Conservation (phyloP, 53 echinoderm and acorn worm species). For the Echinometra lucunter region DNA sequence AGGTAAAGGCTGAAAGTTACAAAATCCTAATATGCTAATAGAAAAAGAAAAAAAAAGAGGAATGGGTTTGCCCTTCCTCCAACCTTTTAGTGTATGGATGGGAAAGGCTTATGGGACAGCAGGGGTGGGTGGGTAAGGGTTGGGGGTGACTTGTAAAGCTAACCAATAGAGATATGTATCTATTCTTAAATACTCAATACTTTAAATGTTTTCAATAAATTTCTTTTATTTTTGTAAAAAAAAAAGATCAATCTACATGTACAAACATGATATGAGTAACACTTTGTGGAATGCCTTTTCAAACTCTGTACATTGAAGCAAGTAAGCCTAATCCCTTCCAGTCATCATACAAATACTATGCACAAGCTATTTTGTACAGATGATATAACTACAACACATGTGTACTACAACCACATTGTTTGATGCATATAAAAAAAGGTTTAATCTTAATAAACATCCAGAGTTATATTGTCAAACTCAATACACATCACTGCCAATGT, state of each 20-base stretch:
- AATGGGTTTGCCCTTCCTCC: not conserved
- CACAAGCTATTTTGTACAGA: constrained; percentile 16
- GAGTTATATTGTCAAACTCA: not conserved
- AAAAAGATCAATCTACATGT: constrained; percentile 1
- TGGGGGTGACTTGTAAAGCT: not conserved
- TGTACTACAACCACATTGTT: not conserved
- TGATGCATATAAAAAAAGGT: constrained; percentile 9
- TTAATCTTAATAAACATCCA: not conserved
- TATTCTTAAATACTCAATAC: not conserved
- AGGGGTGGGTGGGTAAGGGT: not conserved
- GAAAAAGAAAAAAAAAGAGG: not conserved
- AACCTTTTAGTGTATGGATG: not conserved
- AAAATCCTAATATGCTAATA: no score
- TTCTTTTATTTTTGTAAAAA: not conserved
- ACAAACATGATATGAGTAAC: constrained; percentile 37
- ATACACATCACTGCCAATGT: not conserved
- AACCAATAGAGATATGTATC: not conserved
- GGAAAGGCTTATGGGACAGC: not conserved
- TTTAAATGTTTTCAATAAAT: not conserved
- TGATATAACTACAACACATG: constrained; percentile 4
- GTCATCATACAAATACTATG: constrained; percentile 20
- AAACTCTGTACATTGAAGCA: constrained; percentile 23
- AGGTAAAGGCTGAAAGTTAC: no score
- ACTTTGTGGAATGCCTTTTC: constrained; percentile 43
- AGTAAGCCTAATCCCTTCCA: not conserved